Percentiles rank a stretch among this genome's conserved stretches.
Evolutionary conservation across 2,797 vertebrate genomes (phyloP).

Genomic region (Pristis pectinata): DNA sequence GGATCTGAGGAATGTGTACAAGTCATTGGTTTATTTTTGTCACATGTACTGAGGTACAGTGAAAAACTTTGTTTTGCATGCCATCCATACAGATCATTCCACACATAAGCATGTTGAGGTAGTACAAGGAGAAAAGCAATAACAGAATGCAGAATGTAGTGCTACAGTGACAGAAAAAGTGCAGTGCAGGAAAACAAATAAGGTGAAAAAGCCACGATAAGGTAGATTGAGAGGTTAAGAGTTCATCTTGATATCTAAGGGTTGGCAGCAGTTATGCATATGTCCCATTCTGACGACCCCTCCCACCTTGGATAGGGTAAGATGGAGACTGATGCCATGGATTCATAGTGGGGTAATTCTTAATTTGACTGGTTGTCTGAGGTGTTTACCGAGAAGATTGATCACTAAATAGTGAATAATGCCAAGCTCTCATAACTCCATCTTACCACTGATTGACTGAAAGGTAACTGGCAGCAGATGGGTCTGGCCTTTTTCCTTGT

Average conservation of each 20-base stretch:
- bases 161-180: no score
- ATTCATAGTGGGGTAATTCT: not conserved
- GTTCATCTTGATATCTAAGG: no score
- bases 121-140: no score
- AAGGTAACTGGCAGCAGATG: not conserved
- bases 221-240: no score
- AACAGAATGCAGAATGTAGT: no score
- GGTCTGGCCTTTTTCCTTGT: no score
- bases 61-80: no score
- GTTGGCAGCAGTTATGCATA: not conserved
- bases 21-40: not conserved
- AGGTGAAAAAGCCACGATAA: no score
- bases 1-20: not conserved
- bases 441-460: not conserved
- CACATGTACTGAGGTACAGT: no score
- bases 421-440: not conserved
- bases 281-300: not conserved
- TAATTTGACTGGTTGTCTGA: not conserved
- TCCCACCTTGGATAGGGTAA: not conserved
- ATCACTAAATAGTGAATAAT: not conserved
- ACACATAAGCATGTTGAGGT: no score
- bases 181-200: no score
- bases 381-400: not conserved
- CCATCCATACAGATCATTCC: no score
- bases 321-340: not conserved